These are phyloP conservation scores for Thelaira solivaga DNA, from an alignment of 2,888 invertebrate genomes.

Conservation along the genomic window DNA sequence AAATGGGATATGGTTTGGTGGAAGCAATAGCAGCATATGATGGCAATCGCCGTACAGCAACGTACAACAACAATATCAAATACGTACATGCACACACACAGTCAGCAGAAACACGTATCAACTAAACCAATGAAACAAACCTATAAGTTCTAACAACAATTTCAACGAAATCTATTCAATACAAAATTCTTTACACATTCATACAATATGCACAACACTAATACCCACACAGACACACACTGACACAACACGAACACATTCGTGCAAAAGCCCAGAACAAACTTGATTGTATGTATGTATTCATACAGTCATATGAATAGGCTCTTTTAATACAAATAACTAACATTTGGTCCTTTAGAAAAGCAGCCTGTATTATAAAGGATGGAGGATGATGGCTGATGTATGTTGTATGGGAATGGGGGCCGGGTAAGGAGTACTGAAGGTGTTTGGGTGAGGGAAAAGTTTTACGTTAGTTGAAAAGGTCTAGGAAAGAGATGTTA, in stretches of 20 bases:
- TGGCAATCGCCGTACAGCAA: conserved; percentile 45
- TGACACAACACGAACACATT: neutral
- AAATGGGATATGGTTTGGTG: neutral
- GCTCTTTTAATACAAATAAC: conserved; percentile 52
- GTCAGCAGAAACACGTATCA: neutral
- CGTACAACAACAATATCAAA: conserved; percentile 36
- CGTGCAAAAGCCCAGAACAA: neutral
- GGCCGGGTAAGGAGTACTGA: too few relatives aligned
- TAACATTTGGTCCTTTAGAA: conserved; percentile 41
- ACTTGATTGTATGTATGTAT: too few relatives aligned
- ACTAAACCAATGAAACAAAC: conserved; percentile 56
- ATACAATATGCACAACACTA: conserved; percentile 15
- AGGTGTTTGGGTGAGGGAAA: neutral
- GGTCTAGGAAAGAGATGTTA: conserved; percentile 21
- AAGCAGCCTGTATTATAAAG: too few relatives aligned
- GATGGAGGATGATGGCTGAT: too few relatives aligned
- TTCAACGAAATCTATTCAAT: conserved; percentile 57
- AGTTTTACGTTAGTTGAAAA: conserved; percentile 5
- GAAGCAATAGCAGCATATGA: conserved; percentile 38
- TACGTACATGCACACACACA: neutral
- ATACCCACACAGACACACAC: neutral
- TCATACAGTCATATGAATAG: conserved; percentile 10
- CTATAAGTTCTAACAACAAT: conserved; percentile 50
- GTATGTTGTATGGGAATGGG: too few relatives aligned
- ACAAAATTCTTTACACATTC: conserved; percentile 54